These are phyloP conservation scores for Diarsia dahlii DNA, from an alignment of 2,888 invertebrate genomes.

Conservation along the genomic window DNA sequence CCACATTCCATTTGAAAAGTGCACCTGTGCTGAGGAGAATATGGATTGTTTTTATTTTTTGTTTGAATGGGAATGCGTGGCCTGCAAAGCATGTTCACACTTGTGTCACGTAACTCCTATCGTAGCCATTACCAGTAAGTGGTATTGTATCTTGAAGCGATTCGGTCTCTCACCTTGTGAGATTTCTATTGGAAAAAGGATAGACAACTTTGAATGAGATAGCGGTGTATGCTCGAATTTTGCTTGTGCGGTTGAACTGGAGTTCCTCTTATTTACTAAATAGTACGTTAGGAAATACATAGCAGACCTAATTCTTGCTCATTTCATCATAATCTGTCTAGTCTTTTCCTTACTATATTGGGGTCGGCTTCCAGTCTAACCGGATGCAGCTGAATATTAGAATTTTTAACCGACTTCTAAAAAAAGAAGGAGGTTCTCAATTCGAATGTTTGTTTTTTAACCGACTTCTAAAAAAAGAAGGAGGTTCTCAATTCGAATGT, in stretches of 20 bases:
- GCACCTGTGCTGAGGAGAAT: constrained; percentile 86
- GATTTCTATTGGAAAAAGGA: constrained; percentile 36
- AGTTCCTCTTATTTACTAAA: constrained; percentile 3
- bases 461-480: no score
- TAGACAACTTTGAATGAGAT: constrained; percentile 35
- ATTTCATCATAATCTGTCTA: no score
- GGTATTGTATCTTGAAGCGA: constrained; percentile 58
- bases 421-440: no score
- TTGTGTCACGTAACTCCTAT: constrained; percentile 65
- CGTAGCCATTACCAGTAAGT: constrained; percentile 60
- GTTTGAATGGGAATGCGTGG: constrained; percentile 78
- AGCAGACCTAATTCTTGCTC: background rate
- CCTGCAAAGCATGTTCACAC: constrained; percentile 62
- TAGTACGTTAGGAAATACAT: background rate
- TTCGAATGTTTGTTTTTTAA: no score
- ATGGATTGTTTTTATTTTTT: constrained; percentile 78
- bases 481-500: no score
- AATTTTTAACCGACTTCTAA: no score
- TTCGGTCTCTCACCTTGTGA: constrained; percentile 39
- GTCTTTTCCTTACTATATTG: no score
- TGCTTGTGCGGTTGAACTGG: background rate
- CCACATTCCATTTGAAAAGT: constrained; percentile 87
- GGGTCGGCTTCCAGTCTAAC: no score
- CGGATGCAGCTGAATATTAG: no score
- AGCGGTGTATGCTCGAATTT: constrained; percentile 24